These are phyloP conservation scores for Spilarctia lutea DNA, from an alignment of 2,888 invertebrate genomes.

Conservation along the genomic window DNA sequence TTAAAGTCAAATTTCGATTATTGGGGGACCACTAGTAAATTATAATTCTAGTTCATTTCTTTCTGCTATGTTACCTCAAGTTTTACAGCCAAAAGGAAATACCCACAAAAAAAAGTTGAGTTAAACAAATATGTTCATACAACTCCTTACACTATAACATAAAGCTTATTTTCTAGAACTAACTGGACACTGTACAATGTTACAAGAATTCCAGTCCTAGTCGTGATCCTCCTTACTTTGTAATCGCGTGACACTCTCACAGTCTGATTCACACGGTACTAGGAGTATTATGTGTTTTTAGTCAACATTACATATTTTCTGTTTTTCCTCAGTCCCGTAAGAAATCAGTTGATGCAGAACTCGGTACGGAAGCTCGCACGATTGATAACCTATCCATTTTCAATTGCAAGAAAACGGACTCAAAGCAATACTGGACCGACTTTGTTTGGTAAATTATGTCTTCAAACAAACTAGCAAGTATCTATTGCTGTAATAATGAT, in stretches of 20 bases:
- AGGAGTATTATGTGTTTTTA: constrained; percentile 57
- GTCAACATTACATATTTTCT: constrained; percentile 13
- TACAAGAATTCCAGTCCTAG: constrained; percentile 35
- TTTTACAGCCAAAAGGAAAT: too few relatives aligned
- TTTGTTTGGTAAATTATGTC: too few relatives aligned
- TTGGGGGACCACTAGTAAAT: too few relatives aligned
- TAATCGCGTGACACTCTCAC: constrained; percentile 71
- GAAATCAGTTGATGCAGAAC: not conserved
- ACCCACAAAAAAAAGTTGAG: not conserved
- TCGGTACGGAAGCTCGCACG: not conserved
- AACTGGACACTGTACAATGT: constrained; percentile 20
- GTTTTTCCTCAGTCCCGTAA: constrained; percentile 1
- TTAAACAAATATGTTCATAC: not conserved
- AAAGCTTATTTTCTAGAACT: constrained; percentile 22
- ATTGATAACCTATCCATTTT: too few relatives aligned
- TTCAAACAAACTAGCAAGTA: too few relatives aligned
- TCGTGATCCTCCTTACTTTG: constrained; percentile 28
- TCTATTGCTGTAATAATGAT: too few relatives aligned
- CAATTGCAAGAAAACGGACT: not conserved
- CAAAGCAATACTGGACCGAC: not conserved
- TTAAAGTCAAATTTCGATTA: too few relatives aligned
- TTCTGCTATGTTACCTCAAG: too few relatives aligned
- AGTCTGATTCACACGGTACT: constrained; percentile 79
- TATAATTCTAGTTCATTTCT: too few relatives aligned
- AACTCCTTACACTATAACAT: not conserved